Evolutionary conservation across 2,797 vertebrate genomes (phyloP).

Genomic region (Gadopsis marmoratus): DNA sequence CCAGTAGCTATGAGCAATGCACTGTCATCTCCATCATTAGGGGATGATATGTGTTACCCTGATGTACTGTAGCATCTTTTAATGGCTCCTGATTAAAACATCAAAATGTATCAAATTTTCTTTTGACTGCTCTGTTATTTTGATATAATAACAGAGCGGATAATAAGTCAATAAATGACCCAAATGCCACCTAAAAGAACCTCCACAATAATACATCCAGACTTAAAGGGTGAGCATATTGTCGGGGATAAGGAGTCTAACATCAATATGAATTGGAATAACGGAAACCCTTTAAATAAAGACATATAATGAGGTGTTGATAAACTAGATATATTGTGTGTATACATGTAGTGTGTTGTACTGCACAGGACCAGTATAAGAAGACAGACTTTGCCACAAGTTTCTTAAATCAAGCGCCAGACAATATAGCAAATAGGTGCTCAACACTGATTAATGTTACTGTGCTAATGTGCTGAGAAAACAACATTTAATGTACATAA

Average conservation of each 20-base stretch:
- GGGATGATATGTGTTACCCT: no score
- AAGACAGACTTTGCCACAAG: neutral
- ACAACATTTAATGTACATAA: neutral
- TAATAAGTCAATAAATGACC: no score
- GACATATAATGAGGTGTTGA: neutral
- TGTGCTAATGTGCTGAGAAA: constrained; percentile 2
- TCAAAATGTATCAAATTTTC: no score
- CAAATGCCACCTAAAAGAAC: no score
- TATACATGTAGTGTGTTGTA: neutral
- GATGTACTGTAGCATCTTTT: no score
- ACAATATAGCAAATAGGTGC: neutral
- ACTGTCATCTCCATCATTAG: neutral
- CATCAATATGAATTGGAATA: neutral
- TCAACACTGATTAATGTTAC: neutral
- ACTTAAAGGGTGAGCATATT: neutral
- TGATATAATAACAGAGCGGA: no score
- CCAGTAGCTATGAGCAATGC: neutral
- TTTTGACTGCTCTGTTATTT: no score
- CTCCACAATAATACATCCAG: neutral
- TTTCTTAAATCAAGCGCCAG: neutral
- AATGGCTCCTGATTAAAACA: neutral
- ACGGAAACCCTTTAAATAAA: neutral
- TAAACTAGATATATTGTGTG: neutral
- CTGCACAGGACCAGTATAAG: neutral
- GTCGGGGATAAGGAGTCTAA: neutral